phyloP scores from a whole-genome alignment of 2,797 vertebrate genomes.

The Thripadectes ignobilis region DNA sequence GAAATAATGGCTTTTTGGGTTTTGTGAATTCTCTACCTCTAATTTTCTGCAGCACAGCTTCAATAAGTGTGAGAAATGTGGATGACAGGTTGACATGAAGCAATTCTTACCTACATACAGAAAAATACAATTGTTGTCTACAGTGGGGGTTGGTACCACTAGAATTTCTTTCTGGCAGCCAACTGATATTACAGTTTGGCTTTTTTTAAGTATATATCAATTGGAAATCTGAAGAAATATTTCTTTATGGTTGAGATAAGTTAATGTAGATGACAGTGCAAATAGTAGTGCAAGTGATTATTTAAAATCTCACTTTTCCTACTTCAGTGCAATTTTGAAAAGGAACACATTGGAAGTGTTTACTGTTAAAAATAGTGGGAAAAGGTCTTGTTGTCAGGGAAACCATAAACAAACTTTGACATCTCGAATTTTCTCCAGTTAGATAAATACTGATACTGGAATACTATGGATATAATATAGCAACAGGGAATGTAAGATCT shows the following conservation, averaged over 20 bases:
- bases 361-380: neutral
- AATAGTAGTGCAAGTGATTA: neutral
- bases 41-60: neutral
- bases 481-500: neutral
- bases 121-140: neutral
- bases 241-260: neutral
- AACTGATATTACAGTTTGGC: neutral
- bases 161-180: neutral
- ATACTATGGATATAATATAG: neutral
- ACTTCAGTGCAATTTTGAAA: neutral
- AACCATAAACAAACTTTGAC: neutral
- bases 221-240: neutral
- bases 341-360: neutral
- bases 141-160: neutral
- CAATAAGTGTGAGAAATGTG: neutral
- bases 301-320: neutral
- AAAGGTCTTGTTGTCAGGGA: neutral
- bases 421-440: neutral
- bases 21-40: neutral
- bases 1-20: fast-evolving
- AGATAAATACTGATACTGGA: neutral
- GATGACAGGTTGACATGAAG: neutral
- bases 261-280: neutral
- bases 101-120: neutral
- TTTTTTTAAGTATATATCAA: neutral